These are phyloP conservation scores for Orgyia antiqua DNA, from an alignment of 2,888 invertebrate genomes.

Conservation along the genomic window DNA sequence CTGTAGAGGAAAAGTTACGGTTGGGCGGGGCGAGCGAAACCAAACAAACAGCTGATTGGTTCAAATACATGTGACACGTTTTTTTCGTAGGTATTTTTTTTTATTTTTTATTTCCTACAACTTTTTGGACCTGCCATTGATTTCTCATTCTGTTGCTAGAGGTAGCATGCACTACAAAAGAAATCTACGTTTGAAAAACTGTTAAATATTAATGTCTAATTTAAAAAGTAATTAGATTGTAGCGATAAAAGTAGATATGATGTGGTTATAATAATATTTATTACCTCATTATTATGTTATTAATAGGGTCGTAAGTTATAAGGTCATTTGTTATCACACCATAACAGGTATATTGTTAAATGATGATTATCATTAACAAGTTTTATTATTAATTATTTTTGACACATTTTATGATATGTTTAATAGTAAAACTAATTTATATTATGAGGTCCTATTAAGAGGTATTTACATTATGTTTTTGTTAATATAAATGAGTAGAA, in stretches of 20 bases:
- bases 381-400: no score
- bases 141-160: constrained; percentile 8
- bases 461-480: no score
- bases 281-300: constrained; percentile 27
- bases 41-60: constrained; percentile 72
- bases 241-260: constrained; percentile 23
- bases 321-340: constrained; percentile 22
- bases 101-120: constrained; percentile 35
- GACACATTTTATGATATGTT: no score
- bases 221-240: constrained; percentile 25
- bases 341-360: no score
- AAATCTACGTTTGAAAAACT: no score
- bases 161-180: no score
- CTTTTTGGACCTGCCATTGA: constrained; percentile 22
- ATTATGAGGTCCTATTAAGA: no score
- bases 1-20: constrained; percentile 62
- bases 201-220: constrained; percentile 23
- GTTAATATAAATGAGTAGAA: no score
- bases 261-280: constrained; percentile 25
- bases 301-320: constrained; percentile 23
- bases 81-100: constrained; percentile 67
- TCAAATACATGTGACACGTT: constrained; percentile 64
- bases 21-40: constrained; percentile 61
- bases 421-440: no score
- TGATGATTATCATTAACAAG: no score